Evolutionary conservation across 2,113 vertebrate species (phyloP), one percentile per base, ranked within the genome.

Genomic region (Ellobius talpinus): DNA sequence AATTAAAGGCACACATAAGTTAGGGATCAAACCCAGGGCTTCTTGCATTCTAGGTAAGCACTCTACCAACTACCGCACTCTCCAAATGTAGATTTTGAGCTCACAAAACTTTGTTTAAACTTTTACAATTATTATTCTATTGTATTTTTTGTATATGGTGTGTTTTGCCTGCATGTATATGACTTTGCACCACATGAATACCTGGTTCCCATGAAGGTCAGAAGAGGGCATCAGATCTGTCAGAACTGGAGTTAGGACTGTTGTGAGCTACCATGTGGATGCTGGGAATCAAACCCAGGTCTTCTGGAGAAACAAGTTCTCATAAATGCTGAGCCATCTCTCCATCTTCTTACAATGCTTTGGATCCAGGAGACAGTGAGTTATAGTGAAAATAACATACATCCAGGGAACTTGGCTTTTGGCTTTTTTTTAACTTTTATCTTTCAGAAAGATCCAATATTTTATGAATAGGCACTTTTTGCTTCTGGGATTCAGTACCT

Each of bases 351-450:
- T 42, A 63, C 11, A 82, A 61, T 63, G 24, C 55, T 63, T 47
- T 76, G 29, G 33, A 92, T 81, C 23, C 4, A 84, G 85, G 73
- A 96, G 6, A 39, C 68, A 36, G 29, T 19, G 21, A 81, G 89
- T 77, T 72, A 63, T n/a, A 92, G 42, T 68, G 42, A 72, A 86
- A 93, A 88, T 94, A 79, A 55, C 42, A 73, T 52, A 84, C 65
- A 52, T 61, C 47, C 29, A 58, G 39, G 79, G 81, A 77, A 74
- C 50, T 47, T 91, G 68, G 61, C 6, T 19, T 91, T 87, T 52
- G 36, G 17, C 8, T 72, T 73, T 74, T 39, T 63, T 63, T 84
- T 6, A 58, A 29, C 29, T 84, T 47, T 85, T 26, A 58, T 65
- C 19, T 31, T 45, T n/a, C 29, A 33, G 42, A 86, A 66, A 86